Evolutionary conservation across 2,113 vertebrate genomes (phyloP).

Genomic region (Carlito syrichta): DNA sequence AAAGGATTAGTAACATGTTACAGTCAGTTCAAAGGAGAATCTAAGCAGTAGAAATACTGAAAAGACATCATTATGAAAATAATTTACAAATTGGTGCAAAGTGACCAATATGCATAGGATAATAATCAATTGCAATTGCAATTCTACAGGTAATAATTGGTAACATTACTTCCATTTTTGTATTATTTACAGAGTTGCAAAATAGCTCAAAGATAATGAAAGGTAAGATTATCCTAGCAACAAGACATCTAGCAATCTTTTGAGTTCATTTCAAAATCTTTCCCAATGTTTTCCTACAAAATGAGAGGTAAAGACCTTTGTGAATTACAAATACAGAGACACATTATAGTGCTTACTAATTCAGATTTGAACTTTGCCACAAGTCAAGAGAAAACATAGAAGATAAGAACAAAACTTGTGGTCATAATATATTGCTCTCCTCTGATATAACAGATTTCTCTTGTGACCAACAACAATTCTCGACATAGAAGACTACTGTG

Average conservation of each 20-base stretch:
- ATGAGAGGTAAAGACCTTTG: not conserved
- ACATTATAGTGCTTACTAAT: not conserved
- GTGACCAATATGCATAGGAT: not conserved
- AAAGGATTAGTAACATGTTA: not conserved
- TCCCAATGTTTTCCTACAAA: not conserved
- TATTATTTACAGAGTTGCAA: not conserved
- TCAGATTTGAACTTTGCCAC: not conserved
- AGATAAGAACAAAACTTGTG: not conserved
- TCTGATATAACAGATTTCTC: not conserved
- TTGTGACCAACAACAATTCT: not conserved
- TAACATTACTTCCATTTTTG: not conserved
- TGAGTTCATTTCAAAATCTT: not conserved
- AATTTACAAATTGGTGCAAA: not conserved
- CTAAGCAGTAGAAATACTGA: not conserved
- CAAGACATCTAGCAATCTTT: not conserved
- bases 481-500: not conserved
- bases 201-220: not conserved
- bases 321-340: not conserved
- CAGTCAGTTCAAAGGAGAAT: not conserved
- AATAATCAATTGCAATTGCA: not conserved
- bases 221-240: not conserved
- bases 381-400: not conserved
- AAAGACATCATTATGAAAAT: not conserved
- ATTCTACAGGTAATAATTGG: not conserved
- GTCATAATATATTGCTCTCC: not conserved